Evolutionary conservation across 2,113 vertebrate genomes (phyloP).

Genomic region (Ivindomyrus marchei): DNA sequence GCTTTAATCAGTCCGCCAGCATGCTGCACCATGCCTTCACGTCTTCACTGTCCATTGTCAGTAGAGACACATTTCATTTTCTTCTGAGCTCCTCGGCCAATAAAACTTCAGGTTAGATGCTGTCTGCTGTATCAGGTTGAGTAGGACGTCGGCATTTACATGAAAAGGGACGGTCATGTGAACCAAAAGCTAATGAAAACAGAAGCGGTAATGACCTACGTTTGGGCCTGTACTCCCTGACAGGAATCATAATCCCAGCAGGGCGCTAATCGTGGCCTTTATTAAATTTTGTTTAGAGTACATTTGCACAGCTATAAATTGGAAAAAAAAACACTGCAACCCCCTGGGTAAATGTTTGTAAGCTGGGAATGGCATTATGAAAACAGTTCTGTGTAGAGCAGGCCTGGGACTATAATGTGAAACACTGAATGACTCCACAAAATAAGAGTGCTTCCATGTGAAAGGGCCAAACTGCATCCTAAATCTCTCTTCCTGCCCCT

Average conservation of each 20-base stretch:
- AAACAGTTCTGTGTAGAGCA: not conserved
- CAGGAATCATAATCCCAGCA: not conserved
- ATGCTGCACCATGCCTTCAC: not conserved
- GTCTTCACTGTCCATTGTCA: not conserved
- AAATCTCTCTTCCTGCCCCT: not conserved
- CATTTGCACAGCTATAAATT: not conserved
- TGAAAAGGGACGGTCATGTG: not conserved
- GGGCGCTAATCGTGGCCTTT: conserved; percentile 1
- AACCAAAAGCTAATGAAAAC: not conserved
- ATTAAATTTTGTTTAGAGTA: conserved; percentile 11
- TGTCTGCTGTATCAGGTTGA: not conserved
- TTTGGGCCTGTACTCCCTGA: not conserved
- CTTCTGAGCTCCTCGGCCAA: not conserved
- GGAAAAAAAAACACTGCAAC: not conserved
- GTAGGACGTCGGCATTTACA: not conserved
- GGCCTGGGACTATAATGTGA: not conserved
- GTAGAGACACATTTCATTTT: not conserved
- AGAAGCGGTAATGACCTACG: not conserved
- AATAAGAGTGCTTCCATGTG: not conserved
- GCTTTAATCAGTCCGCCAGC: not conserved
- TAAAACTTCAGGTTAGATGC: not conserved
- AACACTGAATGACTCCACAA: not conserved
- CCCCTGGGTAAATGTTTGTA: not conserved
- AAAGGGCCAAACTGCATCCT: not conserved
- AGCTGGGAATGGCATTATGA: not conserved